Base-by-base conservation (phyloP, 2,888 invertebrate genomes). In the Erannis defoliaria region DNA sequence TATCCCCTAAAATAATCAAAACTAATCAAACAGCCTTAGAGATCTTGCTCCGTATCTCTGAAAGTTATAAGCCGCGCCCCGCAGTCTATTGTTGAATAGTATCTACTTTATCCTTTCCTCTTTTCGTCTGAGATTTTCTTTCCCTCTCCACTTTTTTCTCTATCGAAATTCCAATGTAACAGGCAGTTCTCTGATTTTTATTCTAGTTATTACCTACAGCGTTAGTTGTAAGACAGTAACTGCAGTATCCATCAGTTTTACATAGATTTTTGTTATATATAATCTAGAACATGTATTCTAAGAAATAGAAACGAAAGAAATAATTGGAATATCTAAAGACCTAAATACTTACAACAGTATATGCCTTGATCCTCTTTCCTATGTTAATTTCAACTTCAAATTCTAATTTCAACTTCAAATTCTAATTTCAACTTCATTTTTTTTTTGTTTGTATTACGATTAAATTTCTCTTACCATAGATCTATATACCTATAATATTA, bases 41-140 rank as follows among this genome's bases (percentile, higher is more conserved):
- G 10, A 38, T 38, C 18, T 38, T 38, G 14, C 9, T 9, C 4
- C 23, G 5, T 42, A 1, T 23, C 2, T 14, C 2, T 43, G 14
- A 9, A 8, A 14, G 12, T 10, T 9, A 3, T 14, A 45, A n/a
- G 45, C 46, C 46, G 46, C 46, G 31, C 46, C 46, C 45, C 9
- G 19, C 8, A 6, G 12, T 14, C 12, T 19, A 19, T 46, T 46
- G 19, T 46, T 45, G 8, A 9, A 5, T 12, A 23, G 8, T 33
- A 18, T n/a, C 31, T 19, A 18, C 16, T 45, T 23, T 16, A 45
- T 29, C 16, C 29, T 29, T 10, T 45, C 10, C 18, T 4, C 1
- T n/a, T 14, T 23, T 46, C 4, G 4, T 16, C 26, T 5, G 6
- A 46, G 18, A 45, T 46, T 6, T 18, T 6, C 18, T 31, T 10